Conservation (phyloP, 2,888 invertebrate species). For the Idaea straminata region DNA sequence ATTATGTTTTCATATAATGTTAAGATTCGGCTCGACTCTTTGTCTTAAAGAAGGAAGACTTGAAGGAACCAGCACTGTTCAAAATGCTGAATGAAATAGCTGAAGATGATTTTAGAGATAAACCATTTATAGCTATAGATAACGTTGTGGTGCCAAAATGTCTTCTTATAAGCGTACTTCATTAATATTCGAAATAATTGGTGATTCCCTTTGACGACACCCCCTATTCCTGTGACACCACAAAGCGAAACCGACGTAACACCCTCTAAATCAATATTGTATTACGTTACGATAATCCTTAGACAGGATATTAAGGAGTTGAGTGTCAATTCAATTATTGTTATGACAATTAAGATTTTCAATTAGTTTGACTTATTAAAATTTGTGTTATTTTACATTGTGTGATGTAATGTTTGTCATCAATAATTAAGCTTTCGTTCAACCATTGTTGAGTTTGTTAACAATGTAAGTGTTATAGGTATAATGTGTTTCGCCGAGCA, state of each 20-base stretch:
- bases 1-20: background rate
- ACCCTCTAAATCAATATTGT: background rate
- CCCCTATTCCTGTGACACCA: conserved; percentile 3
- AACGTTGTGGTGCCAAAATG: background rate
- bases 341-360: background rate
- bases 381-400: background rate
- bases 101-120: background rate
- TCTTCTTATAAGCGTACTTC: conserved; percentile 11
- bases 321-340: background rate
- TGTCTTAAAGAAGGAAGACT: background rate
- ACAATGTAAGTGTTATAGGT: too few relatives aligned
- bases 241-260: conserved; percentile 1
- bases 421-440: too few relatives aligned
- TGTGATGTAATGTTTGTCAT: too few relatives aligned
- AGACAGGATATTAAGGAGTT: background rate
- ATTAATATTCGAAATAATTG: conserved; percentile 47
- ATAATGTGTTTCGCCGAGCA: too few relatives aligned
- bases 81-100: background rate
- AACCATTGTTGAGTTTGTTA: too few relatives aligned
- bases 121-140: background rate
- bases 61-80: background rate
- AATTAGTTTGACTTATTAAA: background rate
- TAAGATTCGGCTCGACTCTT: background rate
- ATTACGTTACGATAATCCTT: conserved; percentile 1
- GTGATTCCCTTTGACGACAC: conserved; percentile 21